A percentile compares a stretch with the other conserved stretches of the same genome.
Conservation (phyloP, 2,113 vertebrate species). For the human (Homo sapiens) region GRCh38 chr2:212384501-212385000, state of each 20-base stretch:
- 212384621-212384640: slow-evolving; percentile 34
- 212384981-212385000: neutral
- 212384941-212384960: too few relatives aligned
- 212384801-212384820: slow-evolving; percentile 58
- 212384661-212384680: slow-evolving; percentile 70
- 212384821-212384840: neutral
- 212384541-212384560: neutral
- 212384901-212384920: neutral
- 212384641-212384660: slow-evolving; percentile 42
- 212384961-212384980: accelerated
- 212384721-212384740: slow-evolving; percentile 68
- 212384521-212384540: neutral
- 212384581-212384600: neutral
- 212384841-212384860: neutral
- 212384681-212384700: slow-evolving; percentile 64
- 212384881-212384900: neutral
- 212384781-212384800: slow-evolving; percentile 67
- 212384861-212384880: neutral
- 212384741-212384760: slow-evolving; percentile 73
- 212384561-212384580: slow-evolving; percentile 48
- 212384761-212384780: slow-evolving; percentile 59
- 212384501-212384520: neutral
- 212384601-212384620: slow-evolving; percentile 48
- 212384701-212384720: slow-evolving; percentile 73
- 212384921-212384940: neutral